phyloP scores from a whole-genome alignment of 2,797 vertebrate species.

The Clarias fuscus region DNA sequence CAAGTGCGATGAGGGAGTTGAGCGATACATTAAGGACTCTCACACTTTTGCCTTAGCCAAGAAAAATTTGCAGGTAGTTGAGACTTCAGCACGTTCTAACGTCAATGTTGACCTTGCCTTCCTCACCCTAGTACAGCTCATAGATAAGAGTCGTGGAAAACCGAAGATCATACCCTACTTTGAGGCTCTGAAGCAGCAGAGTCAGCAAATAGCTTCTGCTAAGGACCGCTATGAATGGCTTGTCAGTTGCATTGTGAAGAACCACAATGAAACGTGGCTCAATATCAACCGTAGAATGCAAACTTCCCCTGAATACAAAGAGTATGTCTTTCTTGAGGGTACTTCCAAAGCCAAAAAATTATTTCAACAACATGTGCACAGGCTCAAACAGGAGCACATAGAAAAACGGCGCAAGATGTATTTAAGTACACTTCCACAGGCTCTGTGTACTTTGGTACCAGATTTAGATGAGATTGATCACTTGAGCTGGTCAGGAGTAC shows the following conservation, averaged over 20 bases:
- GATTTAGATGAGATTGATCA: constrained; percentile 90
- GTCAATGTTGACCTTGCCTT: constrained; percentile 97
- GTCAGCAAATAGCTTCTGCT: constrained; percentile 93
- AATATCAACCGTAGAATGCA: constrained; percentile 83
- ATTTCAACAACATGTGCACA: constrained; percentile 90
- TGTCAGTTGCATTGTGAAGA: constrained; percentile 86
- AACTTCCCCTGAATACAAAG: constrained; percentile 84
- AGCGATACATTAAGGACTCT: constrained; percentile 95
- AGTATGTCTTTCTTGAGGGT: constrained; percentile 94
- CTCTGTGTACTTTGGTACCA: constrained; percentile 83
- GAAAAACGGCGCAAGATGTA: constrained; percentile 86
- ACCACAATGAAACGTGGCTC: constrained; percentile 89
- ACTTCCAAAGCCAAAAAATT: constrained; percentile 93
- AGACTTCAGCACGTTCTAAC: constrained; percentile 95
- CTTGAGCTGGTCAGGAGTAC: constrained; percentile 85
- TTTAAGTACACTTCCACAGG: constrained; percentile 83
- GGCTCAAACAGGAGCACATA: constrained; percentile 94
- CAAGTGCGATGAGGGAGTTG: constrained; percentile 97
- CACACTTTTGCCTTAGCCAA: constrained; percentile 94
- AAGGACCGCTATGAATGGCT: constrained; percentile 98
- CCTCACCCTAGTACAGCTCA: constrained; percentile 89
- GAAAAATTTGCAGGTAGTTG: constrained; percentile 97
- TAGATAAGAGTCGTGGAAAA: constrained; percentile 90
- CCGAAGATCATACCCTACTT: constrained; percentile 97
- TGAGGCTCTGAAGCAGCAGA: constrained; percentile 96